Evolutionary conservation across 1,140 invertebrate species (phyloP).

Genomic region (Tetranychus cinnabarinus): DNA sequence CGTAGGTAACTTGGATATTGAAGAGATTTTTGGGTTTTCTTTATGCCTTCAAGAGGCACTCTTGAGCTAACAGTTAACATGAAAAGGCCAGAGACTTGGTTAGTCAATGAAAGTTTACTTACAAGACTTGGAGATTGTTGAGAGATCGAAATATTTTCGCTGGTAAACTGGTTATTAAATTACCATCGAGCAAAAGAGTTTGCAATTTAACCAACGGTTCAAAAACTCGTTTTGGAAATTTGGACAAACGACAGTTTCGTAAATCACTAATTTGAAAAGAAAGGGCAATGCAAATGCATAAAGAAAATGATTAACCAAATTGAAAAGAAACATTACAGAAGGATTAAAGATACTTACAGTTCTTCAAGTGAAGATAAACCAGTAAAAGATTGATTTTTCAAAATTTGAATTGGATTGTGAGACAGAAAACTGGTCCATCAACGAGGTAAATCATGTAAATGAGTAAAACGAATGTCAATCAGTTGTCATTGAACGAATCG

Average conservation of each 20-base stretch:
- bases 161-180: not conserved
- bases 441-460: too few species aligned
- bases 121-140: slow-evolving; percentile 1
- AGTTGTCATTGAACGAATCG: too few species aligned
- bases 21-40: too few species aligned
- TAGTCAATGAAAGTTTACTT: not conserved
- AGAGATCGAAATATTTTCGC: not conserved
- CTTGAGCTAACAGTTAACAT: too few species aligned
- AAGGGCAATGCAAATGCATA: not conserved
- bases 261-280: slow-evolving; percentile 12
- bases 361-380: slow-evolving; percentile 10
- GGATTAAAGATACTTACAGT: slow-evolving; percentile 13
- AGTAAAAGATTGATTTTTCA: slow-evolving; percentile 10
- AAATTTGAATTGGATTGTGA: slow-evolving; percentile 27
- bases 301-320: not conserved
- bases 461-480: too few species aligned
- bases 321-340: not conserved
- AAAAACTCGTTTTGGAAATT: slow-evolving; percentile 1
- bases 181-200: not conserved
- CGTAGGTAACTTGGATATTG: too few species aligned
- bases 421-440: slow-evolving; percentile 21
- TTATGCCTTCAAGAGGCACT: too few species aligned
- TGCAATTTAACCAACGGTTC: slow-evolving; percentile 2
- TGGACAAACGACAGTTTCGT: slow-evolving; percentile 8
- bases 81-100: too few species aligned